These are phyloP conservation scores for Phania funesta DNA, from an alignment of 2,888 invertebrate genomes.

Conservation along the genomic window DNA sequence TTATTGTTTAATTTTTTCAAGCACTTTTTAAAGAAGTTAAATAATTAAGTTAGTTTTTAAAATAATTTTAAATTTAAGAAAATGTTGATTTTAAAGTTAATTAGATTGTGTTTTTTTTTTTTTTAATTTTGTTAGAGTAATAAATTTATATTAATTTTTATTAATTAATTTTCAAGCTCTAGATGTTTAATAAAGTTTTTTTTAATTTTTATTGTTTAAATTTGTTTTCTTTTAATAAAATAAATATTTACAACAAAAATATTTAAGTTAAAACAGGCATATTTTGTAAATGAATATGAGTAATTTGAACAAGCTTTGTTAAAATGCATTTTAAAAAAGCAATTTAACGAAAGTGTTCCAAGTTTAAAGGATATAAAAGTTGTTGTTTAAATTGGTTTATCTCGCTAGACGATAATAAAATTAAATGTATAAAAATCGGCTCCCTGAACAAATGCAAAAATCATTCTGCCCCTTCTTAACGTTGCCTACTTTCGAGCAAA, in stretches of 20 bases:
- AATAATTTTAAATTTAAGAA: constrained; percentile 69
- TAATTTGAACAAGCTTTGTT: no score
- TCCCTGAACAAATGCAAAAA: no score
- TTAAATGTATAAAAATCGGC: no score
- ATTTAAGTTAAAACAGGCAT: neutral
- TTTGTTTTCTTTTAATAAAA: constrained; percentile 62
- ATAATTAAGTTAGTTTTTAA: constrained; percentile 25
- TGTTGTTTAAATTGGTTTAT: no score
- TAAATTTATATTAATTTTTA: constrained; percentile 62
- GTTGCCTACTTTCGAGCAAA: no score
- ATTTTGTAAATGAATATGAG: constrained; percentile 2
- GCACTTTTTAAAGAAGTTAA: constrained; percentile 22
- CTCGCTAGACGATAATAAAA: no score
- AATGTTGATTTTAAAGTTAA: constrained; percentile 67
- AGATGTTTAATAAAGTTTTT: no score
- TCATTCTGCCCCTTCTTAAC: no score
- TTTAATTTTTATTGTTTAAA: no score
- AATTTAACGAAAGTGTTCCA: no score
- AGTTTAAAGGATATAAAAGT: no score
- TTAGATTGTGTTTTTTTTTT: constrained; percentile 50
- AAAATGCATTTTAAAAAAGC: no score
- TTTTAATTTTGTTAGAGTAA: constrained; percentile 55
- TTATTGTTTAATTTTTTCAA: constrained; percentile 39
- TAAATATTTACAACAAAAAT: constrained; percentile 46
- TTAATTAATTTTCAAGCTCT: constrained; percentile 60